Conservation (phyloP, 2,113 vertebrate species). For the Calidris pugnax region DNA sequence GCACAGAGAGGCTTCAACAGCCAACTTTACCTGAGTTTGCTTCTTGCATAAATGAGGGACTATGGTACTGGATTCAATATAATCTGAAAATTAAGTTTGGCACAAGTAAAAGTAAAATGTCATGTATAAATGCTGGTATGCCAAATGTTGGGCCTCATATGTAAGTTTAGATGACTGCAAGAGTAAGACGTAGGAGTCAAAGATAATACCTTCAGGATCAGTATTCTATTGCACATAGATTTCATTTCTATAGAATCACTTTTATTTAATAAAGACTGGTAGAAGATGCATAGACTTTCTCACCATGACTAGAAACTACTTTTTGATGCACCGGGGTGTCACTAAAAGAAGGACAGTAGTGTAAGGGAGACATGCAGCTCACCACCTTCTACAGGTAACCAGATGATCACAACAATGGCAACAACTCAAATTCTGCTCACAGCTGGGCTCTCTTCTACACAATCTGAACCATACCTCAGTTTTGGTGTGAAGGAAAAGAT, state of each 20-base stretch:
- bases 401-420: neutral
- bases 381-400: neutral
- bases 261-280: neutral
- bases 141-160: neutral
- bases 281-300: neutral
- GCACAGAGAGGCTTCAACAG: neutral
- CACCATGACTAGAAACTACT: neutral
- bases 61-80: neutral
- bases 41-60: neutral
- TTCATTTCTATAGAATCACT: neutral
- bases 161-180: neutral
- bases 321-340: neutral
- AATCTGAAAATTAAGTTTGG: neutral
- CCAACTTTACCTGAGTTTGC: neutral
- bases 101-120: neutral
- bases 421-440: neutral
- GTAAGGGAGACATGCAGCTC: neutral
- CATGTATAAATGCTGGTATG: neutral
- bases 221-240: neutral
- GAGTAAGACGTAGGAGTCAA: neutral
- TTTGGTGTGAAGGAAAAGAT: neutral
- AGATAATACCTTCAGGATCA: neutral
- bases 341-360: neutral
- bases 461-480: neutral
- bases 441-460: neutral